Base-by-base conservation (phyloP, 1,140 invertebrate genomes). In the Saccostrea cuccullata region DNA sequence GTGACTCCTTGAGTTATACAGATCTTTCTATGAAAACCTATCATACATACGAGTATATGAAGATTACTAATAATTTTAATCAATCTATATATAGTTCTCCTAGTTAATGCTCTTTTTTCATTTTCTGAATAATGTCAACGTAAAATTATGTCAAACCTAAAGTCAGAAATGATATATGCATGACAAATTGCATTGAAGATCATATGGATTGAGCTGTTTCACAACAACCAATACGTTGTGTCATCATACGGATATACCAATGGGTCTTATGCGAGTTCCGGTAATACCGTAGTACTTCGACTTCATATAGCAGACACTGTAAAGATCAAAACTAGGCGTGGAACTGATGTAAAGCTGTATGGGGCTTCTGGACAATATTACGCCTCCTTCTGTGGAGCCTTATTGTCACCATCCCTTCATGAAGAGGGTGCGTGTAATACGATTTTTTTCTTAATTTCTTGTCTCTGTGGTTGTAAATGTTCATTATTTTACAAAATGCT, bases 171-270 rank as follows among this genome's bases (percentile, higher is more conserved):
- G 30, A 36, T 36, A 36, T 36, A 36, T 36, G 30, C 30, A 36
- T 36, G 30, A 36, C 30, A 36, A 36, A 36, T 36, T 36, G 30
- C 30, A 36, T 36, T 36, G 30, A 36, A 89, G 89, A 58, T 86
- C 83, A 40, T 86, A 15, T 89, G 84, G 70, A 36, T 89, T 15
- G 89, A 89, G 1, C 84, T 89, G 8, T 89, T 85, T 17, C 55
- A 87, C 23, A 88, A 88, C 23, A 58, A 73, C 47, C n/a, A 87
- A 0, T 89, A 86, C 58, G 77, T 89, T 1, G 84, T 86, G 17
- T 58, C 84, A 12, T 67, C 86, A 4, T 89, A 87, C 84, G 89
- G 86, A 0, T 84, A 89, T 17, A 84, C 86, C 3, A 58, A 55
- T 11, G 55, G 83, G 23, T 83, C 67, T 2, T 87, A 73, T 55